phyloP scores from a whole-genome alignment of 2,888 invertebrate genomes.

The Philonicus albiceps region DNA sequence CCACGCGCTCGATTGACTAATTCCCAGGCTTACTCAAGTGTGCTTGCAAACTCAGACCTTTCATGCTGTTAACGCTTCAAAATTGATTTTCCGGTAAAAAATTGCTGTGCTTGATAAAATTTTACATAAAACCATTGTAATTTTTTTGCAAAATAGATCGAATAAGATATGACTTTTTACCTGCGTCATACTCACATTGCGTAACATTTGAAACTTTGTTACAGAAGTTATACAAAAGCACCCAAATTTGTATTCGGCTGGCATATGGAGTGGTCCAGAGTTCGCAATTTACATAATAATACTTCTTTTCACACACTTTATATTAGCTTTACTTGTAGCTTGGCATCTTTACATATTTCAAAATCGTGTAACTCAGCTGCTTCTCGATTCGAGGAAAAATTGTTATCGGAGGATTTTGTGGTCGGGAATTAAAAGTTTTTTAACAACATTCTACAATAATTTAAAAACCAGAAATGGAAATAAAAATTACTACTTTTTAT shows the following conservation, averaged over 20 bases:
- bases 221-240: background rate
- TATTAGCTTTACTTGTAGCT: too few relatives aligned
- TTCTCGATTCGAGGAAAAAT: too few relatives aligned
- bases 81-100: constrained; percentile 1
- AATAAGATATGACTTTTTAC: background rate
- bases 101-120: background rate
- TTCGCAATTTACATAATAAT: too few relatives aligned
- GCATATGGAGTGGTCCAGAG: too few relatives aligned
- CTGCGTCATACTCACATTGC: background rate
- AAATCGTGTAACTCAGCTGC: too few relatives aligned
- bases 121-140: background rate
- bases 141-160: background rate
- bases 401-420: too few relatives aligned
- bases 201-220: background rate
- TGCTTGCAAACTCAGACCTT: background rate
- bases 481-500: too few relatives aligned
- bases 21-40: background rate
- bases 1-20: constrained; percentile 13
- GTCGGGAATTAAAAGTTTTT: too few relatives aligned
- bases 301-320: too few relatives aligned
- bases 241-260: background rate
- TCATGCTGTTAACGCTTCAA: background rate
- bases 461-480: too few relatives aligned
- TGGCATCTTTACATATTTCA: background rate
- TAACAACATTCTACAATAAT: too few relatives aligned